Conservation (phyloP, 2,797 vertebrate species). For the Leptodactylus fallax region DNA sequence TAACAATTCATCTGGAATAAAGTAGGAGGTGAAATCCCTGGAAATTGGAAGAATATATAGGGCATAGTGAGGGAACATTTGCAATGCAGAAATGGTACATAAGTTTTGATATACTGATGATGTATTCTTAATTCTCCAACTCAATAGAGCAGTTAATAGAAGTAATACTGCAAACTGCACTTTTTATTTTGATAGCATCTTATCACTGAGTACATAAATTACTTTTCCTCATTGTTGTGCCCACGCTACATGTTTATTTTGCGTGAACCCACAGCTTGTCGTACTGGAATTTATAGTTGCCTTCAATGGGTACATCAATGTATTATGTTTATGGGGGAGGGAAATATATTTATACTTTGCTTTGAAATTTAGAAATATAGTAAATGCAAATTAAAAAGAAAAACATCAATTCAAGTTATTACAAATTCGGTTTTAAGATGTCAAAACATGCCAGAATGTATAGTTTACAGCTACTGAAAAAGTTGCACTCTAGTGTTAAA, state of each 20-base stretch:
- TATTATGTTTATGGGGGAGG: not conserved
- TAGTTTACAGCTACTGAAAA: too few species aligned
- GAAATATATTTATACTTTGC: not conserved
- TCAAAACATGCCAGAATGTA: too few species aligned
- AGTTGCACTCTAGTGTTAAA: too few species aligned
- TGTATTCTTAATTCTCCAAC: not conserved
- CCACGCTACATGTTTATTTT: not conserved
- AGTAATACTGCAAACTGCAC: not conserved
- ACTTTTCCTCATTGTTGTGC: not conserved
- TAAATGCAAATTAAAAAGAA: not conserved
- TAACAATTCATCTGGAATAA: not conserved
- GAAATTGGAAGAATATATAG: not conserved
- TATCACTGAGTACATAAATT: not conserved
- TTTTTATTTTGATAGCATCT: not conserved
- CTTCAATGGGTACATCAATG: not conserved
- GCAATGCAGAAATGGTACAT: not conserved
- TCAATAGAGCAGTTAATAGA: conserved; percentile 12
- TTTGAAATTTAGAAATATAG: not conserved
- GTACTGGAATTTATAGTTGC: not conserved
- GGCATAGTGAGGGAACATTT: not conserved
- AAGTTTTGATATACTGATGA: not conserved
- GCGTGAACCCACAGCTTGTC: not conserved
- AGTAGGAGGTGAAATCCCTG: not conserved
- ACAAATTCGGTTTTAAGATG: too few species aligned
- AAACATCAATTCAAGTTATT: too few species aligned